phyloP scores from a whole-genome alignment of 2,888 invertebrate species.

The Andrena haemorrhoa region DNA sequence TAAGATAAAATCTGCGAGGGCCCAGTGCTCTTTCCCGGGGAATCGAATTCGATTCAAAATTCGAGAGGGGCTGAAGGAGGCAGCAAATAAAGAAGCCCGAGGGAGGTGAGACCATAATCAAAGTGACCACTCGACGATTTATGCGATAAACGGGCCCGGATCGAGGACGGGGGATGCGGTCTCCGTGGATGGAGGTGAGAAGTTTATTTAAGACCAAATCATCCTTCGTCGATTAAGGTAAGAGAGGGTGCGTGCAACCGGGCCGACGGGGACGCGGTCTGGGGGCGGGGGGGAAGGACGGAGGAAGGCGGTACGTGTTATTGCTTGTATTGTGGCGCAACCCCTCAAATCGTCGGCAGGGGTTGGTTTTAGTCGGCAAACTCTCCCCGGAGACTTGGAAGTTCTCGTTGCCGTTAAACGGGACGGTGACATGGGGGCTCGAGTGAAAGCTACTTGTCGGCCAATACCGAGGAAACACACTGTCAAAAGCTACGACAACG shows the following conservation, averaged over 20 bases:
- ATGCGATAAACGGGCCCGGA: constrained; percentile 74
- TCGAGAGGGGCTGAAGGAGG: constrained; percentile 22
- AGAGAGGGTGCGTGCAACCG: constrained; percentile 75
- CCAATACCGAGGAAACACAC: constrained; percentile 55
- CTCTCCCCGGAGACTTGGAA: constrained; percentile 76
- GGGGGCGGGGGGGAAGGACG: constrained; percentile 59
- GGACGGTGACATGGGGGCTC: constrained; percentile 61
- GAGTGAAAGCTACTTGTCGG: constrained; percentile 70
- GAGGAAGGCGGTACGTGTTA: constrained; percentile 79
- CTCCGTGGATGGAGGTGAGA: constrained; percentile 77
- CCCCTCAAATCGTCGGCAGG: constrained; percentile 76
- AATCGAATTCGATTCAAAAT: constrained; percentile 58
- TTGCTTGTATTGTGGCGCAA: constrained; percentile 83
- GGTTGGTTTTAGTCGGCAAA: constrained; percentile 78
- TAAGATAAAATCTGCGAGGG: constrained; percentile 21
- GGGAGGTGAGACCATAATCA: constrained; percentile 70
- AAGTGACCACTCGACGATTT: constrained; percentile 81
- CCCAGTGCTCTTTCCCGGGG: constrained; percentile 13
- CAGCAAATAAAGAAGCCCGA: constrained; percentile 38
- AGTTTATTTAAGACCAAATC: constrained; percentile 85
- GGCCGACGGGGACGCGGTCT: constrained; percentile 46
- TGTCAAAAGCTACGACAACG: constrained; percentile 17
- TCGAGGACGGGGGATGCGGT: constrained; percentile 57
- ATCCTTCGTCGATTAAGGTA: constrained; percentile 84
- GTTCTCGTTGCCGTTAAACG: constrained; percentile 71